Base-by-base conservation (phyloP, 2,797 vertebrate species). In the Lithobates sylvaticus region DNA sequence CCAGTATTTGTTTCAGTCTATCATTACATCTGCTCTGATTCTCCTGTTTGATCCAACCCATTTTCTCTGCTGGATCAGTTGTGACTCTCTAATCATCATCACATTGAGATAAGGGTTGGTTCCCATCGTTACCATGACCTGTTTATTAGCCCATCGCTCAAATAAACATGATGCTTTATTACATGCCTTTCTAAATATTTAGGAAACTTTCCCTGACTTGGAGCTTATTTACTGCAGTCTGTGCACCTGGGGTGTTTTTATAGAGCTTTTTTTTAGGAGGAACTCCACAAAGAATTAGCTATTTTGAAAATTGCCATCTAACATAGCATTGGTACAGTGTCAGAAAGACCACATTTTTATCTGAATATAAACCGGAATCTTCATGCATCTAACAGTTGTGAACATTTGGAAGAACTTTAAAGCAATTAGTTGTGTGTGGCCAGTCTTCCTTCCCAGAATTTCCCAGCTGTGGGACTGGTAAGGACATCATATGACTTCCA, bases 101-200 rank as follows among this genome's bases (percentile, higher is more conserved):
- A 72, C 54, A 61, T 81, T 72, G 34, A 58, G 79, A 72, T 81
- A 36, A 18, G n/a, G 50, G 21, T 26, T 50, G 34, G 68, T 81
- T 64, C 68, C 54, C 69, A 39, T 61, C 47, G 44, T 54, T 58
- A 72, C 68, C 34, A 81, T 72, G 50, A 71, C 18, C 68, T 72
- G 68, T 81, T 81, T 81, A 81, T 81, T 71, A 81, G 44, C 78
- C 78, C 78, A 27, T 68, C 23, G 68, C 47, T 71, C 78, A 34
- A 21, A 61, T 81, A 81, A 81, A 67, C 12, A 36, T 12, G 23
- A 68, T 58, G 26, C 10, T 69, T 69, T 36, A 47, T 29, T 58
- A 29, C 68, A 39, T 81, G 44, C 18, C 64, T 70, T 39, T 81
- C 79, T 72, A n/a, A 36, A 26, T 61, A 61, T 39, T 54, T 64